Evolutionary conservation across 2,113 vertebrate genomes (phyloP).

Genomic region (Odocoileus hemionus): DNA sequence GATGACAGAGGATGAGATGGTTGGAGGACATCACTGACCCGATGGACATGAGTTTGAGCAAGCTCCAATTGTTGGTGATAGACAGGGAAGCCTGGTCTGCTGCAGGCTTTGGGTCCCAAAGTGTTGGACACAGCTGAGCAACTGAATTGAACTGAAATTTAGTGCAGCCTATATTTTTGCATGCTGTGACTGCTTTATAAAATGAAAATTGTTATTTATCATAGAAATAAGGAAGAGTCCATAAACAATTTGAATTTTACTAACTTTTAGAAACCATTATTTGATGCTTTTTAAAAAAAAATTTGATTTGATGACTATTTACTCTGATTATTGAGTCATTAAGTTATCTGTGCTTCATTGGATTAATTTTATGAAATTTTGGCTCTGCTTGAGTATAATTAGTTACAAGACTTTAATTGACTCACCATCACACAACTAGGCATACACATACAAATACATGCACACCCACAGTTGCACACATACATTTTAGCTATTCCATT

Average conservation of each 20-base stretch:
- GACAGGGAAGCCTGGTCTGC: background rate
- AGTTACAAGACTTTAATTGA: background rate
- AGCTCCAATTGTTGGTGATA: background rate
- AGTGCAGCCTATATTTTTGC: background rate
- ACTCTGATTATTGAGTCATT: background rate
- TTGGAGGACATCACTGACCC: background rate
- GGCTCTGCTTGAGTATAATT: background rate
- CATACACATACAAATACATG: too few relatives aligned
- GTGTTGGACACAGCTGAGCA: background rate
- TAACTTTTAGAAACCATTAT: background rate
- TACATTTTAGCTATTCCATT: background rate
- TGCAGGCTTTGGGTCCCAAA: background rate
- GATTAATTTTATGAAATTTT: background rate
- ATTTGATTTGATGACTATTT: background rate
- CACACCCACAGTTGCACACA: fast-evolving
- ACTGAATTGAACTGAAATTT: background rate
- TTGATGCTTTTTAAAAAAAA: background rate
- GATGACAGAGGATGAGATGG: background rate
- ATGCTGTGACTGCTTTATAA: background rate
- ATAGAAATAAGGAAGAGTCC: background rate
- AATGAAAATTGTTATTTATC: background rate
- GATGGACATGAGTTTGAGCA: background rate
- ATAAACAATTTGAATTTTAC: background rate
- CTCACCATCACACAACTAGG: too few relatives aligned
- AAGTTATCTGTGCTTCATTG: background rate